Percentiles rank a stretch among this genome's conserved stretches.
Conservation (phyloP, 2,888 invertebrate genomes). For the Rutpela maculata region DNA sequence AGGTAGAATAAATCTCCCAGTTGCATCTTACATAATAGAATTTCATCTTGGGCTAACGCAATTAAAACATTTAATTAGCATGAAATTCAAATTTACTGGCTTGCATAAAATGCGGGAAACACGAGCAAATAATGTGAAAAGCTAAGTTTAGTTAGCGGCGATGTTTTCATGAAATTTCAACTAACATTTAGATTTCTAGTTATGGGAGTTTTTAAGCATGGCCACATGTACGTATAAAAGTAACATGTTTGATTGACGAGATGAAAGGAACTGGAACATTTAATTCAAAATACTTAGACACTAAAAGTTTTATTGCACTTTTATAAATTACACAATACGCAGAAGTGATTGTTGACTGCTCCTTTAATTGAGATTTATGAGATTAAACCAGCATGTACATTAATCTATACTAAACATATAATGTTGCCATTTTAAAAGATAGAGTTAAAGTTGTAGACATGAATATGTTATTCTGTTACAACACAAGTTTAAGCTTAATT, state of each 20-base stretch:
- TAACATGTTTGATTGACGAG: no score
- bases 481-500: no score
- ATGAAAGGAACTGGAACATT: neutral
- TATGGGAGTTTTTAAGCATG: neutral
- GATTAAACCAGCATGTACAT: neutral
- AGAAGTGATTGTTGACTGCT: neutral
- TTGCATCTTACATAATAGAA: conserved; percentile 45
- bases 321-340: neutral
- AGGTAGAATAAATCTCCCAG: conserved; percentile 38
- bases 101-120: conserved; percentile 37
- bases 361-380: neutral
- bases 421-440: neutral
- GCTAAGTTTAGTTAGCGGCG: neutral
- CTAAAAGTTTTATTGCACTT: neutral
- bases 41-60: conserved; percentile 53
- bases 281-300: neutral
- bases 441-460: neutral
- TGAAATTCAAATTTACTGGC: conserved; percentile 58
- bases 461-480: neutral
- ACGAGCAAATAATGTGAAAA: neutral
- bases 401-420: neutral
- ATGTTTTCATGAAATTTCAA: neutral
- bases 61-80: conserved; percentile 63
- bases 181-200: neutral
- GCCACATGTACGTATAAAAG: neutral